These are phyloP conservation scores for Pyrgus malvae DNA, from an alignment of 2,888 invertebrate species.

Conservation along the genomic window DNA sequence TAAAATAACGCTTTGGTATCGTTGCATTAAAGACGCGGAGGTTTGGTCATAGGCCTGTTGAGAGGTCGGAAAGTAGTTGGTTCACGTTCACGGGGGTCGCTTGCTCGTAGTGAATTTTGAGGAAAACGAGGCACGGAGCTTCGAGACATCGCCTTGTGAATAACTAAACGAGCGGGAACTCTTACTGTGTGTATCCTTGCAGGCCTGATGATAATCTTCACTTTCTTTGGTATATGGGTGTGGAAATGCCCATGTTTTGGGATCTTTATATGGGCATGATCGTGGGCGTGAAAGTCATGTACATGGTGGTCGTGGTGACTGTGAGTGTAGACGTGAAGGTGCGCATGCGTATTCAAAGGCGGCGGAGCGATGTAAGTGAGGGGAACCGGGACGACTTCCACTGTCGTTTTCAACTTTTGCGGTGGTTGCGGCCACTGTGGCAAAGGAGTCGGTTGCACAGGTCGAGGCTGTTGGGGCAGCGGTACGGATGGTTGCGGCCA, in stretches of 20 bases:
- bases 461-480: conserved; percentile 9
- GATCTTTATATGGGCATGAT: conserved; percentile 35
- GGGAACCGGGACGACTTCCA: conserved; percentile 70
- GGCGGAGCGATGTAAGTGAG: conserved; percentile 70
- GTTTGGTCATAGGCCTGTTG: conserved; percentile 51
- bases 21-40: conserved; percentile 52
- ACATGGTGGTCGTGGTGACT: conserved; percentile 45
- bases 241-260: conserved; percentile 52
- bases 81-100: conserved; percentile 52
- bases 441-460: background rate
- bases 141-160: conserved; percentile 43
- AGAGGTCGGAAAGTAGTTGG: conserved; percentile 61
- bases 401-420: conserved; percentile 63
- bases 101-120: conserved; percentile 41
- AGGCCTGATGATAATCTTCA: conserved; percentile 63
- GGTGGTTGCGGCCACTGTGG: conserved; percentile 32
- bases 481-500: conserved; percentile 22
- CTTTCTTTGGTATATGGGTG: conserved; percentile 55
- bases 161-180: conserved; percentile 41
- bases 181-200: conserved; percentile 48
- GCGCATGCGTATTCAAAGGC: conserved; percentile 40
- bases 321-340: conserved; percentile 39
- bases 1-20: conserved; percentile 14
- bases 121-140: conserved; percentile 36
- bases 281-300: conserved; percentile 40